Evolutionary conservation across 1,140 invertebrate species (phyloP).

Genomic region (Ctenoplectra terminalis): DNA sequence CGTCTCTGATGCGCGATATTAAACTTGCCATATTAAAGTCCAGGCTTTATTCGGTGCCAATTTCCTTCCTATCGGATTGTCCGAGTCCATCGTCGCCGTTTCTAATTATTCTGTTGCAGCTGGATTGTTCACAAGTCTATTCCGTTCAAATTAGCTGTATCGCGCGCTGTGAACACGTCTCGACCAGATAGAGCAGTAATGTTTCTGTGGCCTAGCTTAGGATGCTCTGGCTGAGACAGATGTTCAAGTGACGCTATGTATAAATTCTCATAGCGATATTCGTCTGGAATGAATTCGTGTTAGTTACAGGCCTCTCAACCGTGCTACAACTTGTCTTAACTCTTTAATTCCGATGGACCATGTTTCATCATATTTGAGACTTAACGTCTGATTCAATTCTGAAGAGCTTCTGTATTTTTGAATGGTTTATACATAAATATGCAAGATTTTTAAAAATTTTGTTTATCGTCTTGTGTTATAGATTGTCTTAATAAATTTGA

Average conservation of each 20-base stretch:
- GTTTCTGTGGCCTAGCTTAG: not conserved
- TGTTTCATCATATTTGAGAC: too few relatives aligned
- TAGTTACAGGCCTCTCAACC: not conserved
- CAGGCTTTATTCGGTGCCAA: too few relatives aligned
- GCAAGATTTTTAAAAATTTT: too few relatives aligned
- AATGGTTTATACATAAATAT: too few relatives aligned
- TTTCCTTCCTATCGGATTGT: conserved; percentile 13
- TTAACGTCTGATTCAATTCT: too few relatives aligned
- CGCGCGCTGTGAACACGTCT: not conserved
- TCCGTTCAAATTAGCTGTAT: conserved; percentile 19
- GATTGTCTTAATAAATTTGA: too few relatives aligned
- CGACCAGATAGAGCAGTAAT: not conserved
- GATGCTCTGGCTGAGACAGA: conserved; percentile 19
- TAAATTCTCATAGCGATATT: conserved; percentile 12
- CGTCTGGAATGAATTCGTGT: not conserved
- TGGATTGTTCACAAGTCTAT: conserved; percentile 1
- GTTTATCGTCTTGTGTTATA: too few relatives aligned
- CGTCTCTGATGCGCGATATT: not conserved
- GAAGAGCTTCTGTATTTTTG: too few relatives aligned
- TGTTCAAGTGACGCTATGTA: not conserved
- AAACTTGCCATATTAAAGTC: not conserved
- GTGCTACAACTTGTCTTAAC: too few relatives aligned
- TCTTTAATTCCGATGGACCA: too few relatives aligned
- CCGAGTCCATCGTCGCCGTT: not conserved
- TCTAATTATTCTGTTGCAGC: too few relatives aligned